phyloP scores from a whole-genome alignment of 2,888 invertebrate species.

The Drosophila falleni region DNA sequence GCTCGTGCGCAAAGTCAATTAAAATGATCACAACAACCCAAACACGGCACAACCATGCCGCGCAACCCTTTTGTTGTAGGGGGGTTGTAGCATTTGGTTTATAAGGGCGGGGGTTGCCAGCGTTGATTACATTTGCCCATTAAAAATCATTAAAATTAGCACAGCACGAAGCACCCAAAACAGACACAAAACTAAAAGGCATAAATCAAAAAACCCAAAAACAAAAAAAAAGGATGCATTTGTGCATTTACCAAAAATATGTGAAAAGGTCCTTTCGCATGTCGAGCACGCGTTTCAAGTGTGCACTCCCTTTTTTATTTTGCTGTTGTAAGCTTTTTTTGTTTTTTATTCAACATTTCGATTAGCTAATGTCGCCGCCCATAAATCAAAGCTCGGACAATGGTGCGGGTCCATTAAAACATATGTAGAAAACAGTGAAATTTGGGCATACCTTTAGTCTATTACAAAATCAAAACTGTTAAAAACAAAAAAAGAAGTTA shows the following conservation, averaged over 20 bases:
- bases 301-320: conserved; percentile 1
- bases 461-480: conserved; percentile 64
- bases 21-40: conserved; percentile 77
- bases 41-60: conserved; percentile 20
- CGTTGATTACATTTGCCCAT: conserved; percentile 78
- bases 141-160: conserved; percentile 73
- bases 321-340: conserved; percentile 31
- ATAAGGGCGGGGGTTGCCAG: conserved; percentile 49
- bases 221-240: conserved; percentile 43
- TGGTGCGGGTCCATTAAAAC: conserved; percentile 57
- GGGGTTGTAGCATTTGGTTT: conserved; percentile 21
- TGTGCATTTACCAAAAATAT: conserved; percentile 38
- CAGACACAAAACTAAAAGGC: conserved; percentile 42
- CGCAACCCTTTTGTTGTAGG: conserved; percentile 62
- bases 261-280: conserved; percentile 31
- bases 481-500: conserved; percentile 34
- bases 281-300: conserved; percentile 61
- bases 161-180: conserved; percentile 52
- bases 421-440: conserved; percentile 49
- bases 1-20: conserved; percentile 81
- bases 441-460: conserved; percentile 56
- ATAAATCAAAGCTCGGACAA: conserved; percentile 65
- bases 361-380: conserved; percentile 68
- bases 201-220: conserved; percentile 63
- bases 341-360: conserved; percentile 55